A percentile compares a stretch with the other conserved stretches of the same genome.
These are phyloP conservation scores for Listrodromus nycthemerus DNA, from an alignment of 2,888 invertebrate genomes.

Conservation along the genomic window DNA sequence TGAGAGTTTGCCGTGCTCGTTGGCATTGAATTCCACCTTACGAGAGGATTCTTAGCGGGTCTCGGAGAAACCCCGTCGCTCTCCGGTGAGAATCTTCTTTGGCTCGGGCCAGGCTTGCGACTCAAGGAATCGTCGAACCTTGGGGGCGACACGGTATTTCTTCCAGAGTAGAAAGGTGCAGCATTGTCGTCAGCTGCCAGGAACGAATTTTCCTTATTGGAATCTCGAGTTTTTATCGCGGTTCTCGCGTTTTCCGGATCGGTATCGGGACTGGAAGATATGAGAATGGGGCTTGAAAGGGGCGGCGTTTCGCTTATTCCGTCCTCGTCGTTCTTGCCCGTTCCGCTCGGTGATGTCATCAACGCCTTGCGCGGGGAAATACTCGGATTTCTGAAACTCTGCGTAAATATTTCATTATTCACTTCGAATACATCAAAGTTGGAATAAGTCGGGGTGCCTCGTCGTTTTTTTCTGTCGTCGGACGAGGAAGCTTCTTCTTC, in stretches of 20 bases:
- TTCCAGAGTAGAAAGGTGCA: neutral
- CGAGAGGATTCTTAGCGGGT: conserved; percentile 40
- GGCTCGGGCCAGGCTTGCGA: conserved; percentile 38
- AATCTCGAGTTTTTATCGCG: neutral
- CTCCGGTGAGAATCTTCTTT: neutral
- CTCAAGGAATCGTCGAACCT: conserved; percentile 5
- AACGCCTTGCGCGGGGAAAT: neutral
- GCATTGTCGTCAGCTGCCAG: neutral
- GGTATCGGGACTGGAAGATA: conserved; percentile 69
- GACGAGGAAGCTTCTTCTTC: neutral
- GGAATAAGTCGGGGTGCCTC: neutral
- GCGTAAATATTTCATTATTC: neutral
- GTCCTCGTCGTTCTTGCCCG: neutral
- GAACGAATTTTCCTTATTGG: conserved; percentile 47
- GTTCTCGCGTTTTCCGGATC: neutral
- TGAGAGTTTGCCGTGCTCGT: conserved; percentile 19
- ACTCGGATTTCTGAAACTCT: neutral
- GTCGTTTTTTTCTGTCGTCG: neutral
- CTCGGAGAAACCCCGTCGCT: conserved; percentile 5
- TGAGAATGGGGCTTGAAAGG: conserved; percentile 67
- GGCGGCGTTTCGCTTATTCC: neutral
- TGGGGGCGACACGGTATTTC: conserved; percentile 15
- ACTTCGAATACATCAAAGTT: conserved; percentile 23
- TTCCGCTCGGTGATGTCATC: neutral
- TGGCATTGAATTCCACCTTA: conserved; percentile 60